These are phyloP conservation scores for Momotus momota DNA, from an alignment of 2,797 vertebrate species.

Conservation along the genomic window DNA sequence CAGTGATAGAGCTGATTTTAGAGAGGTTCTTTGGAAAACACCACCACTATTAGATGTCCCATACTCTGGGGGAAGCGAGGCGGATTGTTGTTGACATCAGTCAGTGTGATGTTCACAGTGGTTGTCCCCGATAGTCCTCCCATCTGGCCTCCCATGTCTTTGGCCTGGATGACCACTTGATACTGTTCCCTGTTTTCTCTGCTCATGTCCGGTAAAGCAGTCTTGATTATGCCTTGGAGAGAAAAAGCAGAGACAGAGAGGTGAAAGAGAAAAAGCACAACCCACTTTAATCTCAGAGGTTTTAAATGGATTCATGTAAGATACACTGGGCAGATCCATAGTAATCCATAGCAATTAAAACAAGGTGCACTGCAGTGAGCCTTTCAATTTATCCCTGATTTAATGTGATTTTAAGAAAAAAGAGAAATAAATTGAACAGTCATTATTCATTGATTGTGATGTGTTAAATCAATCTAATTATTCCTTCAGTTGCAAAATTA, in stretches of 20 bases:
- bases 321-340: background rate
- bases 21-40: background rate
- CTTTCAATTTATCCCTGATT: background rate
- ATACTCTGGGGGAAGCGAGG: conserved; percentile 95
- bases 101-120: conserved; percentile 92
- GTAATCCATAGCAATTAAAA: conserved; percentile 8
- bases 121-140: conserved; percentile 95
- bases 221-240: conserved; percentile 90
- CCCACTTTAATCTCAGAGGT: background rate
- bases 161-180: conserved; percentile 97
- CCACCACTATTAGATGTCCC: conserved; percentile 27
- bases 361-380: background rate
- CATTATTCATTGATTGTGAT: background rate
- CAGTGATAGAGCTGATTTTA: conserved; percentile 1
- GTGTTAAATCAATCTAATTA: background rate
- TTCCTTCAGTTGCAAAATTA: background rate
- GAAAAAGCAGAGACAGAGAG: background rate
- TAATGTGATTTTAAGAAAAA: background rate
- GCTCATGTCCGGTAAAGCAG: conserved; percentile 96
- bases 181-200: conserved; percentile 94
- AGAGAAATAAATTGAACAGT: background rate
- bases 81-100: conserved; percentile 95
- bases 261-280: background rate
- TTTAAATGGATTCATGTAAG: background rate
- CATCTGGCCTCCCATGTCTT: conserved; percentile 99